These are phyloP conservation scores for Chaetophractus vellerosus DNA, from an alignment of 2,797 vertebrate genomes.

Conservation along the genomic window DNA sequence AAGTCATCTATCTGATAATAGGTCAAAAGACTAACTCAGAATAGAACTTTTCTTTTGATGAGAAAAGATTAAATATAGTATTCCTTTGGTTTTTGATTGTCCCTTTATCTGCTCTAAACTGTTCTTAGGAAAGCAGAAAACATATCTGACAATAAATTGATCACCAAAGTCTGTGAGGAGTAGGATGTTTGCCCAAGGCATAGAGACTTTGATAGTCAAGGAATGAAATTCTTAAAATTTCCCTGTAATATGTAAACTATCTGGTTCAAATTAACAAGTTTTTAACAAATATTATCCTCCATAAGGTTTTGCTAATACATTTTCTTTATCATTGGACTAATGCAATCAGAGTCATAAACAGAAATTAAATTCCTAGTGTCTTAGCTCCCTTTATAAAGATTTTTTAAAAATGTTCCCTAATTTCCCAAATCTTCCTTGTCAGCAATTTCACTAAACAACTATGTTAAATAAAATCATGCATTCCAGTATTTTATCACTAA, in stretches of 20 bases:
- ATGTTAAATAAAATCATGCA: neutral
- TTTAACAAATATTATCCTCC: neutral
- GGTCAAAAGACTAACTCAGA: neutral
- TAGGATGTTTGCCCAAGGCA: neutral
- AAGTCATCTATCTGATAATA: neutral
- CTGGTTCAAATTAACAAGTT: neutral
- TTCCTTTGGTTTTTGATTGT: neutral
- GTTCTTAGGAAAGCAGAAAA: neutral
- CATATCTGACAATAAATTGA: neutral
- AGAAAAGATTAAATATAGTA: neutral
- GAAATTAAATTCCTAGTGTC: neutral
- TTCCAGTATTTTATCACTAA: neutral
- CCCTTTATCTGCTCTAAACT: neutral
- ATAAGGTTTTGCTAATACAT: neutral
- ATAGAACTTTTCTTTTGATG: neutral
- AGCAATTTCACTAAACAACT: neutral
- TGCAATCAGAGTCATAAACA: neutral
- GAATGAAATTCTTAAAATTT: neutral
- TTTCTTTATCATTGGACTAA: neutral
- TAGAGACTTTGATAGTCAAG: neutral
- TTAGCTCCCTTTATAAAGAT: neutral
- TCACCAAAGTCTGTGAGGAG: neutral
- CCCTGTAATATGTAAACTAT: neutral
- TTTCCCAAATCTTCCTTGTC: neutral
- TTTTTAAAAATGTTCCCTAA: neutral